Conservation (phyloP, 2,888 invertebrate genomes). For the Pristionchus arcanus region DNA sequence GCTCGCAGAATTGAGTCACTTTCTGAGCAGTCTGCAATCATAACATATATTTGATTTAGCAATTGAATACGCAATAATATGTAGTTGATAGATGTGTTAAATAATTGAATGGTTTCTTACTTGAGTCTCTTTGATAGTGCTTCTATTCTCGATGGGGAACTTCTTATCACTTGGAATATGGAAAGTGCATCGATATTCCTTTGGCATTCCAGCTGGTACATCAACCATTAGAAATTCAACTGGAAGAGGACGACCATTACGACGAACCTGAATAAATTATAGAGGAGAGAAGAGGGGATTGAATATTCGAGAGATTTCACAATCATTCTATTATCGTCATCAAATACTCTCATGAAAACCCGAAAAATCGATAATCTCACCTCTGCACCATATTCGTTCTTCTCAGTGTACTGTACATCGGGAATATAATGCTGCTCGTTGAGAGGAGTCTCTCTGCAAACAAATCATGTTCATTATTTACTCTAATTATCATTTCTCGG, state of each 20-base stretch:
- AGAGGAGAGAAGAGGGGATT: not conserved
- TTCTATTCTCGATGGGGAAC: slow-evolving; percentile 90
- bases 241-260: slow-evolving; percentile 93
- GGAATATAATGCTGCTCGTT: slow-evolving; percentile 94
- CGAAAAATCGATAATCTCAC: slow-evolving; percentile 82
- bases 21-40: slow-evolving; percentile 81
- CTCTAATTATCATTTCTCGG: too few relatives aligned
- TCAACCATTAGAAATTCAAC: slow-evolving; percentile 97
- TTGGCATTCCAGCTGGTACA: slow-evolving; percentile 94
- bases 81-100: not conserved
- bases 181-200: slow-evolving; percentile 89
- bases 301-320: not conserved
- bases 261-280: slow-evolving; percentile 80
- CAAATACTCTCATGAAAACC: not conserved
- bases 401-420: slow-evolving; percentile 98
- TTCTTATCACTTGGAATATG: slow-evolving; percentile 80
- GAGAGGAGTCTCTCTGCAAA: slow-evolving; percentile 87
- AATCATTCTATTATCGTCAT: not conserved
- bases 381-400: slow-evolving; percentile 97
- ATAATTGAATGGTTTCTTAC: slow-evolving; percentile 67
- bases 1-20: slow-evolving; percentile 87
- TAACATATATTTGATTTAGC: not conserved
- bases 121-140: slow-evolving; percentile 80
- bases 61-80: not conserved
- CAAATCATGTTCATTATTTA: not conserved